Conservation (phyloP, 2,113 vertebrate genomes). For the Pungitius pungitius region DNA sequence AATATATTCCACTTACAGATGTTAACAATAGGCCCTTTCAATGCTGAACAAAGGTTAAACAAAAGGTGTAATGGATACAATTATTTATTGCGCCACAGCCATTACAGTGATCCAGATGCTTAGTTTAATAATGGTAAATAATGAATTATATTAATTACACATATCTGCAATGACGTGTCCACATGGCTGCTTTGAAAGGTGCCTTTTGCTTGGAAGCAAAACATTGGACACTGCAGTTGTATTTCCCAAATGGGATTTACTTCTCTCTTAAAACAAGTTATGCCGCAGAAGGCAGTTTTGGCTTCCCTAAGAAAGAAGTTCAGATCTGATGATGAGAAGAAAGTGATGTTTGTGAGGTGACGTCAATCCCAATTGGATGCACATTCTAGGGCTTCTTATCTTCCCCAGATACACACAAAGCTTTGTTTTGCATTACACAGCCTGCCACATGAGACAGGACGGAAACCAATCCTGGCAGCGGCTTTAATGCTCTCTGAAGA, state of each 20-base stretch:
- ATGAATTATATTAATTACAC: background rate
- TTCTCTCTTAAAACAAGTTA: background rate
- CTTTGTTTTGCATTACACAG: conserved; percentile 37
- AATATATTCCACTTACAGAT: background rate
- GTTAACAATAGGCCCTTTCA: background rate
- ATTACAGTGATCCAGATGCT: background rate
- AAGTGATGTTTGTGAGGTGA: background rate
- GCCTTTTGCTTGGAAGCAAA: background rate
- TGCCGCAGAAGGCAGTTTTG: background rate
- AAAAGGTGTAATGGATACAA: too few relatives aligned
- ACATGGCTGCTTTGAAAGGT: background rate
- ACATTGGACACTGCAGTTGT: background rate
- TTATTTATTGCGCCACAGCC: background rate
- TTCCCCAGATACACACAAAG: conserved; percentile 16
- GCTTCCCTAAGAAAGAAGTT: background rate
- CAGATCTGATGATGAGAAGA: conserved; percentile 9
- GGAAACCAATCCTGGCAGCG: background rate
- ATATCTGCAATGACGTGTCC: background rate
- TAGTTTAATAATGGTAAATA: background rate
- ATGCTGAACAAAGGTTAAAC: background rate
- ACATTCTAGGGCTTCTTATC: conserved; percentile 14
- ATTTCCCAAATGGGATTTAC: background rate
- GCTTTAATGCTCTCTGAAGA: conserved; percentile 27
- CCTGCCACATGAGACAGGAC: background rate
- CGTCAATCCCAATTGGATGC: conserved; percentile 27